phyloP scores from a whole-genome alignment of 2,888 invertebrate species.

The Chalcis sispes region DNA sequence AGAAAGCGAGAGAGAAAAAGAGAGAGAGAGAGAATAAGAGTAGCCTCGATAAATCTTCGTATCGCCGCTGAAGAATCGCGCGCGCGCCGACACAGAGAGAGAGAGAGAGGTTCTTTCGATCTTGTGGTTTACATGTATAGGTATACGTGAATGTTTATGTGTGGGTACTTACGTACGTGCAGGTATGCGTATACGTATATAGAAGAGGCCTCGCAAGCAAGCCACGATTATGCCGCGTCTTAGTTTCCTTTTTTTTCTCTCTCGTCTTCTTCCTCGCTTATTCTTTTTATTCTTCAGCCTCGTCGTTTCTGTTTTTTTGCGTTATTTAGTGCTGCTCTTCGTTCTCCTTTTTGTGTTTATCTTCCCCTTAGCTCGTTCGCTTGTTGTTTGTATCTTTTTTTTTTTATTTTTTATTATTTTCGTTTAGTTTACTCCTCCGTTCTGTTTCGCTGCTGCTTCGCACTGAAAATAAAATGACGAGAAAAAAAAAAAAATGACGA shows the following conservation, averaged over 20 bases:
- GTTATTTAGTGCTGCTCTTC: constrained; percentile 27
- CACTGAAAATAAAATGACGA: no score
- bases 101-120: no score
- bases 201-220: constrained; percentile 22
- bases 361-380: not conserved
- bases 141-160: no score
- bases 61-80: constrained; percentile 38
- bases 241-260: not conserved
- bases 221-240: constrained; percentile 30
- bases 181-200: no score
- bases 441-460: no score
- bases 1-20: no score
- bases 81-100: not conserved
- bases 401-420: no score
- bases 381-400: not conserved
- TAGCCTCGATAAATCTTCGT: constrained; percentile 50
- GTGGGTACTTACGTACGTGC: no score
- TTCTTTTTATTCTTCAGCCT: not conserved
- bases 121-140: no score
- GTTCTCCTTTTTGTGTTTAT: not conserved
- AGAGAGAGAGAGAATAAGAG: no score
- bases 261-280: not conserved
- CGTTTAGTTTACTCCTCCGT: no score
- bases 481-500: no score
- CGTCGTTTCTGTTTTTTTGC: not conserved